Evolutionary conservation across 2,113 vertebrate species (phyloP), one percentile per base, ranked within the genome.

Genomic region (Morphnarchus princeps): DNA sequence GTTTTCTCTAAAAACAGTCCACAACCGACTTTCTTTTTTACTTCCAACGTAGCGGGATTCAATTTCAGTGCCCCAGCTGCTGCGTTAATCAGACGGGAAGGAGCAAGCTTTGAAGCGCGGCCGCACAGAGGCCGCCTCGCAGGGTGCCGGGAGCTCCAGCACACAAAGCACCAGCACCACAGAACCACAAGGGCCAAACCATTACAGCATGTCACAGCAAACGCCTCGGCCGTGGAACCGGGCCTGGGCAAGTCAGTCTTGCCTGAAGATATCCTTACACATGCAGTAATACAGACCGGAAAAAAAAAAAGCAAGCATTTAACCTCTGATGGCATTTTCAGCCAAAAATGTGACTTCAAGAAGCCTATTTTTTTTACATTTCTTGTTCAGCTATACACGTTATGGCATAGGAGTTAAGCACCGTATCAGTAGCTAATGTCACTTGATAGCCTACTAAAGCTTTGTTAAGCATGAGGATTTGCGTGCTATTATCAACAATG

Each of bases 41-140:
- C 31, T 93, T 86, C 72, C 76, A 91, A 22, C 11, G 6, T 20
- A 94, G 70, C 3, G 7, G 70, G 85, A 79, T 90, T 86, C 96
- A 87, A 81, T 97, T 97, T 97, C 95, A 95, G 94, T 79, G 89
- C 65, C 90, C 65, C 95, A 96, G 93, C 95, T 96, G 95, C 96
- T 91, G 58, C 9, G 31, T 86, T 85, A 94, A 96, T 85, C 92
- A 67, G 79, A 97, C 8, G 84, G 80, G 93, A 96, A 95, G 95
- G 67, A 97, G 79, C 8, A 80, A 88, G 87, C 82, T 97, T 87
- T 97, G 87, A 96, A 96, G 73, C 38, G 7, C 2, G 6, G 82
- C 78, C 21, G 5, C 69, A 74, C 69, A 95, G 88, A 91, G 83
- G 82, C 89, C 18, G 8, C 73, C 81, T 72, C 45, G 42, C 77